Percentiles rank a stretch among this genome's conserved stretches.
Conservation (phyloP, 2,797 vertebrate species). For the Chaetophractus vellerosus region DNA sequence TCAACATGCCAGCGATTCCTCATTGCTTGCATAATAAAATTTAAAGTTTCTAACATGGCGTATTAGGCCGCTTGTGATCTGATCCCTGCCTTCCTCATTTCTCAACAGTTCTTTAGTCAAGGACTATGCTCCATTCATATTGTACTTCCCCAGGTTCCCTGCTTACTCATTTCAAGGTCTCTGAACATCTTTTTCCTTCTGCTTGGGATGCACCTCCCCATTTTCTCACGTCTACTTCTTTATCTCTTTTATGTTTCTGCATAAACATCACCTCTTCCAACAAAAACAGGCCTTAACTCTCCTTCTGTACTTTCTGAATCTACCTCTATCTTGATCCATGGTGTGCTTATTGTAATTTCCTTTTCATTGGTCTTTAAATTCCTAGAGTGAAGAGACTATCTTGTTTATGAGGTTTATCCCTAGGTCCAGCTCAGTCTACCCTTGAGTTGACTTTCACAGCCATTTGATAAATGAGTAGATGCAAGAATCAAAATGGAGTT, state of each 20-base stretch:
- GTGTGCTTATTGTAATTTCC: neutral
- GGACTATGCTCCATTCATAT: neutral
- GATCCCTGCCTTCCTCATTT: neutral
- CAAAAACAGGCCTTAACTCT: neutral
- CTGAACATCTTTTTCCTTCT: neutral
- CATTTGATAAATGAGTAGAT: neutral
- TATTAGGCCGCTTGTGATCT: neutral
- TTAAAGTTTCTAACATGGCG: neutral
- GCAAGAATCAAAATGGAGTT: neutral
- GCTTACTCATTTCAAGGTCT: neutral
- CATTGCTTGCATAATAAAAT: neutral
- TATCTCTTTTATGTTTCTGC: neutral
- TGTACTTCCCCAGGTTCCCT: neutral
- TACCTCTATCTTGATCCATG: neutral
- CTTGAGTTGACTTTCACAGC: neutral
- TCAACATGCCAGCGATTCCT: neutral
- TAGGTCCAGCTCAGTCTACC: neutral
- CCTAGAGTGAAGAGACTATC: neutral
- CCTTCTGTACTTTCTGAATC: neutral
- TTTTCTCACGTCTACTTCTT: neutral
- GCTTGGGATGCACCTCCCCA: neutral
- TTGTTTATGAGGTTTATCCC: neutral
- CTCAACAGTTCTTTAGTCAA: neutral
- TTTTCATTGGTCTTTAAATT: neutral
- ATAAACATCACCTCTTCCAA: neutral